Evolutionary conservation across 2,888 invertebrate genomes (phyloP).

Genomic region (Augochlorella aurata): DNA sequence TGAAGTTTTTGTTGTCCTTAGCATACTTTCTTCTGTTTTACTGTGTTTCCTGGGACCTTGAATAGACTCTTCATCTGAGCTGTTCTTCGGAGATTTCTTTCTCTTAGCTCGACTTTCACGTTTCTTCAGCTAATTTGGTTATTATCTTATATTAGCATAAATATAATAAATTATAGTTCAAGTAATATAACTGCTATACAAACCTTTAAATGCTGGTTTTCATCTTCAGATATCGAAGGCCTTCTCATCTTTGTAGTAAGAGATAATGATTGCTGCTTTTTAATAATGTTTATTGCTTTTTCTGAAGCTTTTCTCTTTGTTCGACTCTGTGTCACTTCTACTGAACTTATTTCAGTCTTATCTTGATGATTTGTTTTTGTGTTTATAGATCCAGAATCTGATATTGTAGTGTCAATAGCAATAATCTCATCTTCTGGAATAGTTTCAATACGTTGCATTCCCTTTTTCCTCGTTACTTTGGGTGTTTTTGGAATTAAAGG

Average conservation of each 20-base stretch:
- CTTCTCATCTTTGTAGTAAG: slow-evolving; percentile 66
- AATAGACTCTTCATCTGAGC: slow-evolving; percentile 75
- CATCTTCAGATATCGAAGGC: slow-evolving; percentile 46
- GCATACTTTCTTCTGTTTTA: slow-evolving; percentile 52
- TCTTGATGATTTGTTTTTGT: not conserved
- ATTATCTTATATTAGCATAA: not conserved
- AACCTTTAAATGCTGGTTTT: slow-evolving; percentile 48
- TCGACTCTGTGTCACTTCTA: slow-evolving; percentile 33
- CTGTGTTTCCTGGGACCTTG: slow-evolving; percentile 64
- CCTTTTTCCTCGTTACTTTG: slow-evolving; percentile 67
- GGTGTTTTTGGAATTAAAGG: slow-evolving; percentile 77
- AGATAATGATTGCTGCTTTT: slow-evolving; percentile 67
- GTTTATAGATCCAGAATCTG: not conserved
- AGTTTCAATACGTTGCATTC: slow-evolving; percentile 71
- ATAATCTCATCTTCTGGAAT: slow-evolving; percentile 74
- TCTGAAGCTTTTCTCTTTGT: slow-evolving; percentile 72
- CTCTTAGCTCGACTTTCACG: slow-evolving; percentile 63
- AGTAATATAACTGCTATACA: slow-evolving; percentile 23
- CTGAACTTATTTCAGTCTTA: slow-evolving; percentile 9
- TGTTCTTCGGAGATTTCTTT: slow-evolving; percentile 58
- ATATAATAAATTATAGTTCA: not conserved
- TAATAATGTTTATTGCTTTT: slow-evolving; percentile 72
- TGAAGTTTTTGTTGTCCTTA: not conserved
- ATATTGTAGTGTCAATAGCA: slow-evolving; percentile 9
- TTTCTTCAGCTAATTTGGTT: slow-evolving; percentile 34